Base-by-base conservation (phyloP, 2,888 invertebrate genomes). In the Atrina japonica region DNA sequence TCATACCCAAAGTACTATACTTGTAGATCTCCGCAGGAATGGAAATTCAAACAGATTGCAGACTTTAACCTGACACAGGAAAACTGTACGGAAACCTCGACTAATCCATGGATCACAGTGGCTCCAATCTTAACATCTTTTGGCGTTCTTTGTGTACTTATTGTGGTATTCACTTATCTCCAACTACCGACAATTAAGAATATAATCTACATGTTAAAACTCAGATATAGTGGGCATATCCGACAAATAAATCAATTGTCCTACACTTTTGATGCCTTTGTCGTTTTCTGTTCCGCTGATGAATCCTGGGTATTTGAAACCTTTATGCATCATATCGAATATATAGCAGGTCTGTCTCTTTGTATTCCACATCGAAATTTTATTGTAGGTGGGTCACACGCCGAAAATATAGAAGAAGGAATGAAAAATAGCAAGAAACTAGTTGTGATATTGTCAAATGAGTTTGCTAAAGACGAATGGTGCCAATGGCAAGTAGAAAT, bases 391-490 rank as follows among this genome's bases (percentile, higher is more conserved):
- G 59, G 6, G 7, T 3, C 18, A 3, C 35, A 50, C 6, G 41
- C 50, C 9, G 66, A 66, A 9, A 41, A 66, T 14, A 59, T 66
- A 21, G 18, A 21, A 21, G 58, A 59, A 21, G 49, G 50, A 18
- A 41, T 59, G 27, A 21, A 41, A 18, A 49, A 52, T 35, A 59
- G 66, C 27, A 47, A 40, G 58, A 66, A 66, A 41, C 14, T 66
- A 1, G 27, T 66, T n/a, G 41, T 66, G n/a, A 35, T 66, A 9
- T 49, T 66, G 59, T 50, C 59, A 7, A 66, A 66, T 43, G n/a
- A 40, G 14, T 66, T 66, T 29, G 41, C 66, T 14, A 47, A 59
- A 21, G 58, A 58, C 23, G 66, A 66, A 29, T 66, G 66, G 66
- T 66, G 66, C 30, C 66, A 66, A 23, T 66, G 58, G 50, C 49